A percentile compares a stretch with the other conserved stretches of the same genome.
These are phyloP conservation scores for Listrodromus nycthemerus DNA, from an alignment of 2,888 invertebrate genomes.

Conservation along the genomic window DNA sequence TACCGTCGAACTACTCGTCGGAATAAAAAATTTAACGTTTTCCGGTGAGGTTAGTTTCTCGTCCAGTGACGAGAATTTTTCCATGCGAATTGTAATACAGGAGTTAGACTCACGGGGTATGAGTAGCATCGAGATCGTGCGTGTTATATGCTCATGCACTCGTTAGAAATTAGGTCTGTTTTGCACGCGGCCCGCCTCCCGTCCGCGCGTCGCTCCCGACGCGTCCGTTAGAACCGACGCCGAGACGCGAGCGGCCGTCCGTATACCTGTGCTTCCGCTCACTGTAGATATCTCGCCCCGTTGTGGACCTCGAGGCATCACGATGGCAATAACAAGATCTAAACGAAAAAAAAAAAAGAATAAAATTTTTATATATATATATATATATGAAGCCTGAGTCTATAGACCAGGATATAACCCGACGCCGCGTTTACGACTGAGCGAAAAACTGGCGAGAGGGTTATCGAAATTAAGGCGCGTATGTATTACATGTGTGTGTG, in stretches of 20 bases:
- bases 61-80: no score
- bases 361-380: background rate
- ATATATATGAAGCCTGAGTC: background rate
- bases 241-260: background rate
- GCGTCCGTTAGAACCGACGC: background rate
- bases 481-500: constrained; percentile 1
- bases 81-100: constrained; percentile 1
- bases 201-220: constrained; percentile 1
- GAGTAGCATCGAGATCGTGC: constrained; percentile 42
- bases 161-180: constrained; percentile 66
- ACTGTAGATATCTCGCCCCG: background rate
- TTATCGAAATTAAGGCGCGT: constrained; percentile 45
- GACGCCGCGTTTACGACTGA: constrained; percentile 54
- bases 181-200: constrained; percentile 67
- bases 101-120: background rate
- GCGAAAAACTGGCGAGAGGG: constrained; percentile 55
- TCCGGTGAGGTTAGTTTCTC: no score
- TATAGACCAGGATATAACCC: constrained; percentile 14
- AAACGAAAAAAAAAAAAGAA: background rate
- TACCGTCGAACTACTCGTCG: no score
- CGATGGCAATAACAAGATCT: background rate
- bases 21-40: no score
- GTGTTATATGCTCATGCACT: constrained; percentile 54
- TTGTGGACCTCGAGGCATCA: background rate
- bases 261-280: background rate